phyloP scores from a whole-genome alignment of 2,888 invertebrate species.

The Hydrotaea diabolus region DNA sequence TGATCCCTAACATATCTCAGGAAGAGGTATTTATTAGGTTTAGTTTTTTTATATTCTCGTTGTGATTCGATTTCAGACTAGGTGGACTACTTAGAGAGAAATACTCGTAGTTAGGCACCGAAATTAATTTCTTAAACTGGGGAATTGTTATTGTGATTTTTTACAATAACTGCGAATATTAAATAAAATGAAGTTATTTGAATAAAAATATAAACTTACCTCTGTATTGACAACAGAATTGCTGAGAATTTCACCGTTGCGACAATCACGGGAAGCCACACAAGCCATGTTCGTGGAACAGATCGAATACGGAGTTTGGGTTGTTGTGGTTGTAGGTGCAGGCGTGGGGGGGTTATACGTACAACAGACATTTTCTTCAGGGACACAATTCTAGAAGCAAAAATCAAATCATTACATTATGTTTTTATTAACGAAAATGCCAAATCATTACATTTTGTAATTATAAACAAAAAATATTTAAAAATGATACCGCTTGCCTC shows the following conservation, averaged over 20 bases:
- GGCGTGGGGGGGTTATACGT: constrained; percentile 75
- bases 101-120: too few species aligned
- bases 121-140: too few species aligned
- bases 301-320: constrained; percentile 73
- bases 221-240: constrained; percentile 75
- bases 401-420: constrained; percentile 24
- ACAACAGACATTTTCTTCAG: constrained; percentile 81
- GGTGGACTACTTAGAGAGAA: too few species aligned
- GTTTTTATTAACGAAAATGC: background rate
- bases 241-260: constrained; percentile 77
- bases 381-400: constrained; percentile 80
- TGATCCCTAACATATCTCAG: too few species aligned
- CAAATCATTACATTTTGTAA: constrained; percentile 22
- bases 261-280: constrained; percentile 77
- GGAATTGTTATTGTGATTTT: too few species aligned
- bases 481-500: background rate
- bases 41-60: too few species aligned
- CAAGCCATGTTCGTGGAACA: constrained; percentile 77
- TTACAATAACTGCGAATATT: too few species aligned
- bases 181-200: too few species aligned
- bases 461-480: background rate
- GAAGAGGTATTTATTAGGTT: too few species aligned
- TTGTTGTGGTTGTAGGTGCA: constrained; percentile 74
- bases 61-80: too few species aligned
- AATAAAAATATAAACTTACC: constrained; percentile 76